phyloP scores from a whole-genome alignment of 2,797 vertebrate genomes.

The Smutsia gigantea region DNA sequence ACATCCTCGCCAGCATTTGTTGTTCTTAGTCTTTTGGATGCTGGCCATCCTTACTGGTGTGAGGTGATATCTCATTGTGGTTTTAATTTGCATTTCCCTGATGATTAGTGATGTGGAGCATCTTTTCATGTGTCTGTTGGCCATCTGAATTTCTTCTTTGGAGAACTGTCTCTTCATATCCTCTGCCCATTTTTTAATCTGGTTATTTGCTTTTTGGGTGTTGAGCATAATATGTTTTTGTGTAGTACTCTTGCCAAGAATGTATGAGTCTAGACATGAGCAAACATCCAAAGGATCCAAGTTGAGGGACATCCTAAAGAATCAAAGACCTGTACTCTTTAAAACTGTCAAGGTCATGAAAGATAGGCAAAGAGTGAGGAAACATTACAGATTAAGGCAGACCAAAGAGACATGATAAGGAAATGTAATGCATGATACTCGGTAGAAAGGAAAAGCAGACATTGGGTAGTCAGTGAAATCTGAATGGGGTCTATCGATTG shows the following conservation, averaged over 20 bases:
- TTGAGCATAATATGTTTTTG: not conserved
- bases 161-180: no score
- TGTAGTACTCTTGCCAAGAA: not conserved
- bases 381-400: constrained; percentile 19
- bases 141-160: no score
- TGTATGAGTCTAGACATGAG: not conserved
- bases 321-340: not conserved
- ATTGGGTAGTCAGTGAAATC: not conserved
- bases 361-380: not conserved
- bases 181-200: no score
- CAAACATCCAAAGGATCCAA: not conserved
- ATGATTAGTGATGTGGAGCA: no score
- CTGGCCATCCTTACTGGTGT: no score
- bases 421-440: not conserved
- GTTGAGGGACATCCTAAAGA: not conserved
- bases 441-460: constrained; percentile 5
- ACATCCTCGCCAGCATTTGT: no score
- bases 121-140: no score
- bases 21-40: no score
- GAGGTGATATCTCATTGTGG: no score
- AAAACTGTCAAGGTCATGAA: not conserved
- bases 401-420: not conserved
- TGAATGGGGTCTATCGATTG: not conserved
- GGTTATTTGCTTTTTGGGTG: no score
- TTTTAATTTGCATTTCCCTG: no score